A percentile compares a stretch with the other conserved stretches of the same genome.
These are phyloP conservation scores for Varanus komodoensis DNA, from an alignment of 2,113 vertebrate genomes.

Conservation along the genomic window DNA sequence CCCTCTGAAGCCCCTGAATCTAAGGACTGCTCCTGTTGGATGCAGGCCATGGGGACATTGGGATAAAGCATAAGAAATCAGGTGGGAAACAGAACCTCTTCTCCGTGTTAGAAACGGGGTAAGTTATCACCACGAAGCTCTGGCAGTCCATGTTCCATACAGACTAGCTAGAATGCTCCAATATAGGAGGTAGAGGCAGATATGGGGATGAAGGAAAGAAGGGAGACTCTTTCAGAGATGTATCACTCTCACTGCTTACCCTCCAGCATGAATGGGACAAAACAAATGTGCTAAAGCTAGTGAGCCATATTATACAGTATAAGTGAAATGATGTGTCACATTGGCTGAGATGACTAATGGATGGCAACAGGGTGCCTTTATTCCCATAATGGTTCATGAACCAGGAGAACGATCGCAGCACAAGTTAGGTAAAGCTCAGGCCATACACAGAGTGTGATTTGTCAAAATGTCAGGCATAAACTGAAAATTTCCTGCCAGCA, in stretches of 20 bases:
- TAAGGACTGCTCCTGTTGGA: too few species aligned
- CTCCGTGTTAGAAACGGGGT: neutral
- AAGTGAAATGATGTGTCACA: neutral
- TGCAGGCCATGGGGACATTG: neutral
- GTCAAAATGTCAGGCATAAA: conserved; percentile 69
- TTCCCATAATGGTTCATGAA: conserved; percentile 28
- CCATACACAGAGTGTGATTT: conserved; percentile 51
- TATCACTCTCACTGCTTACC: neutral
- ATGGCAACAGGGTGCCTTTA: neutral
- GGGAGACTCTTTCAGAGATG: neutral
- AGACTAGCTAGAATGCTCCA: neutral
- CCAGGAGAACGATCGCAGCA: neutral
- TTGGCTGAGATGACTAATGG: neutral
- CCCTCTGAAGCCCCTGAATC: too few species aligned
- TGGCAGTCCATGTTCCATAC: neutral
- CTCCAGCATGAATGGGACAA: conserved; percentile 22
- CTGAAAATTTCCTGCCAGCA: conserved; percentile 58
- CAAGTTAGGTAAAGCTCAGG: conserved; percentile 40
- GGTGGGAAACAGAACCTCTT: neutral
- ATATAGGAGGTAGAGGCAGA: neutral
- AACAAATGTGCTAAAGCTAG: neutral
- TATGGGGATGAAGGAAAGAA: neutral
- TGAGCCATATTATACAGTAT: neutral
- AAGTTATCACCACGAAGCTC: neutral
- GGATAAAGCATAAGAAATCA: neutral